Evolutionary conservation across 1,140 invertebrate species (phyloP), one percentile per base, ranked within the genome.

Genomic region (Goniozus legneri): DNA sequence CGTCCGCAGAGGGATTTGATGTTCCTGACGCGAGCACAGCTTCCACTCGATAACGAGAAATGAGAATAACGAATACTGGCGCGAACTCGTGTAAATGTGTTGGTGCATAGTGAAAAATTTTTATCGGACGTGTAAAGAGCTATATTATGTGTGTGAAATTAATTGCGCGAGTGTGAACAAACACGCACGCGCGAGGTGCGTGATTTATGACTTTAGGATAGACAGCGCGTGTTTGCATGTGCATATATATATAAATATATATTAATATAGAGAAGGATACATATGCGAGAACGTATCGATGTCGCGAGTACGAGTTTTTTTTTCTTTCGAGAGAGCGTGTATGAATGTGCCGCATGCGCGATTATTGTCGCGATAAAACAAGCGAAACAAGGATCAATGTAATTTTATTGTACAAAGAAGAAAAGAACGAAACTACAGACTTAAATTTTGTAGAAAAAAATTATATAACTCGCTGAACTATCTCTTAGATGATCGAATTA

Each of bases 401-500:
- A 73, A n/a, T 72, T 72, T 73, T 71, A 73, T 60, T 65, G 61
- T 73, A 67, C 70, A 72, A 68, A 71, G 62, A 64, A 47, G 44
- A 36, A 42, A 64, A 42, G 56, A 50, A 61, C 45, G 56, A 44
- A 54, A 45, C 10, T 41, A 53, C 52, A 58, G 39, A 60, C 50
- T 63, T 52, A 52, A 53, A 64, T 60, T 71, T 72, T 67, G 59
- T 68, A 71, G 63, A 64, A 45, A 68, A 27, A 27, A 56, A 56
- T 43, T 52, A 45, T 49, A 44, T 53, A 52, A 53, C 49, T 46
- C 44, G 47, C 55, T 48, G 50, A 53, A 44, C 31, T 51, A 50
- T 57, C 47, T 54, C 44, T 51, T 62, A 59, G 47, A 52, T 35
- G 22, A 58, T 46, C 24, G 15, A 42, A 60, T 49, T 53, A 41